These are phyloP conservation scores for Holcopasites calliopsidis DNA, from an alignment of 1,140 invertebrate species.

Conservation along the genomic window DNA sequence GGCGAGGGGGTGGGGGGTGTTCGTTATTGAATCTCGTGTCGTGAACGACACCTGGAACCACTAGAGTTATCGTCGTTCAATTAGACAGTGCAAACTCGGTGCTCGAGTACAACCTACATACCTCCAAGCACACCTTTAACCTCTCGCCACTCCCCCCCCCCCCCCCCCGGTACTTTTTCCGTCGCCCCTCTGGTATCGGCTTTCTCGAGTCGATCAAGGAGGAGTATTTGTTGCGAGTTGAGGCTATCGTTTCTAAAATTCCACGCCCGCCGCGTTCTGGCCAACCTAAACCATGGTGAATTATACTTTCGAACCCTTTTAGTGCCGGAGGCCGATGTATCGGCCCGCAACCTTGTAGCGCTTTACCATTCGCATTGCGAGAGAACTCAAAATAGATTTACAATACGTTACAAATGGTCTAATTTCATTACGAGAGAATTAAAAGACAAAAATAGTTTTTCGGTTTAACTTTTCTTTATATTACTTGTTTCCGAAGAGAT, in stretches of 20 bases:
- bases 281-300: too few relatives aligned
- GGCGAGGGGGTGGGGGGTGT: too few relatives aligned
- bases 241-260: neutral
- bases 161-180: neutral
- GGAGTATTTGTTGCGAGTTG: neutral
- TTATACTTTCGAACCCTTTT: neutral
- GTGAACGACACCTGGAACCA: constrained; percentile 4
- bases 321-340: neutral
- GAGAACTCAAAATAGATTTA: too few relatives aligned
- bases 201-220: neutral
- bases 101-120: constrained; percentile 6
- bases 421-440: too few relatives aligned
- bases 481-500: neutral
- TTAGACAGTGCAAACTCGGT: neutral
- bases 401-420: too few relatives aligned
- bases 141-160: neutral
- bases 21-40: constrained; percentile 27
- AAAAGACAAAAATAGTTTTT: too few relatives aligned
- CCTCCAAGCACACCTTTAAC: constrained; percentile 41
- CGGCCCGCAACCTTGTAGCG: too few relatives aligned
- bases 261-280: neutral
- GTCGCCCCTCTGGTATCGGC: constrained; percentile 4
- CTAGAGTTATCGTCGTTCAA: constrained; percentile 21
- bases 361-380: too few relatives aligned
- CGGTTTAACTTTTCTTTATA: too few relatives aligned